phyloP scores from a whole-genome alignment of 1,140 invertebrate species.

The Diuraphis noxia region DNA sequence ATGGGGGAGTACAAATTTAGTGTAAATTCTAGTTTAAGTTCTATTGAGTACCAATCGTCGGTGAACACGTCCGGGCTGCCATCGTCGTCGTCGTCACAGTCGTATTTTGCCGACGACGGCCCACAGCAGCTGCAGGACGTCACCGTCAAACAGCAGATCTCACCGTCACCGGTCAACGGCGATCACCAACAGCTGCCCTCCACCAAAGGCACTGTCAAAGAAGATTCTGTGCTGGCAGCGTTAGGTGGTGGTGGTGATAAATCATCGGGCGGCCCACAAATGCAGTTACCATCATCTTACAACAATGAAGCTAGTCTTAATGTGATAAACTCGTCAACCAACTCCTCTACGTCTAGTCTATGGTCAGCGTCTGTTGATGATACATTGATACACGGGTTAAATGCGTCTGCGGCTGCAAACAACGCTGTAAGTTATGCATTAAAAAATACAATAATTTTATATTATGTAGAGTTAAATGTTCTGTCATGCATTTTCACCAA shows the following conservation, averaged over 20 bases:
- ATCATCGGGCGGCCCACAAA: conserved; percentile 33
- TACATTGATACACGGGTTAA: conserved; percentile 51
- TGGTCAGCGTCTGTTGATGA: conserved; percentile 51
- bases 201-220: conserved; percentile 14
- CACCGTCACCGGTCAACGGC: conserved; percentile 46
- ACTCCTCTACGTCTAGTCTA: conserved; percentile 48
- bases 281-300: conserved; percentile 45
- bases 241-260: conserved; percentile 35
- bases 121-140: conserved; percentile 32
- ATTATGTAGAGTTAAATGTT: not conserved
- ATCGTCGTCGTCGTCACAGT: conserved; percentile 37
- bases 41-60: conserved; percentile 51
- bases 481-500: not conserved
- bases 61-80: conserved; percentile 46
- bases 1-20: conserved; percentile 54
- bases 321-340: conserved; percentile 49
- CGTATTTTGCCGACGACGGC: conserved; percentile 41
- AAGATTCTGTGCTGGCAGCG: conserved; percentile 33
- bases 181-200: conserved; percentile 43
- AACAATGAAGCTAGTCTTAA: conserved; percentile 47
- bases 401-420: conserved; percentile 41
- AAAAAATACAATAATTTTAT: not conserved
- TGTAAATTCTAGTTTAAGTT: conserved; percentile 53
- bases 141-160: conserved; percentile 46
- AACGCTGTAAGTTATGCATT: conserved; percentile 32